A percentile compares a stretch with the other conserved stretches of the same genome.
Conservation (phyloP, 2,797 vertebrate genomes). For the Parauchenoglanis ngamensis region DNA sequence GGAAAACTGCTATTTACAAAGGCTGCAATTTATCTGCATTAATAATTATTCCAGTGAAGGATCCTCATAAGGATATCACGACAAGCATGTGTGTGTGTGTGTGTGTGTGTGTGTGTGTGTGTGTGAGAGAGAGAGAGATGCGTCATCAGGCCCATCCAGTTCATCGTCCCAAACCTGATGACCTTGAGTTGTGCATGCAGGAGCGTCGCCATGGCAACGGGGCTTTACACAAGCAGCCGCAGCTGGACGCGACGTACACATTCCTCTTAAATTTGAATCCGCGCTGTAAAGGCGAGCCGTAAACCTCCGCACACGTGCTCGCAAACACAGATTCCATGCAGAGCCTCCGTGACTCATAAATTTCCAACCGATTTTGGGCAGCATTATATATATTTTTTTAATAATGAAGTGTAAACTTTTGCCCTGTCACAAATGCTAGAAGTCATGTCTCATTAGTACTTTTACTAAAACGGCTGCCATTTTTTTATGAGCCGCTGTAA, state of each 20-base stretch:
- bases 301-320: constrained; percentile 44
- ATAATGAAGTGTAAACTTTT: not conserved
- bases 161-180: constrained; percentile 66
- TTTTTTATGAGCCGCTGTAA: constrained; percentile 3
- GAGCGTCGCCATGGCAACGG: constrained; percentile 80
- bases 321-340: constrained; percentile 37
- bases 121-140: not conserved
- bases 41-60: not conserved
- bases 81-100: not conserved
- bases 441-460: not conserved
- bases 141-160: constrained; percentile 51
- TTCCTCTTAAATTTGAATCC: constrained; percentile 54
- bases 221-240: constrained; percentile 62
- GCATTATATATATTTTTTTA: not conserved
- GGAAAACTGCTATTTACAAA: not conserved
- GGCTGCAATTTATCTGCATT: not conserved
- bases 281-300: constrained; percentile 45
- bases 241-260: constrained; percentile 64
- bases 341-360: constrained; percentile 39
- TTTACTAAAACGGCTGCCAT: not conserved
- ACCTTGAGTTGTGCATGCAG: constrained; percentile 80
- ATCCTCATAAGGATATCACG: not conserved
- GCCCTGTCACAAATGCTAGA: not conserved
- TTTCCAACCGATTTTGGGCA: constrained; percentile 29
- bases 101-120: not conserved